phyloP scores from a whole-genome alignment of 2,888 invertebrate species.

The Scaptodrosophila latifasciaeformis region DNA sequence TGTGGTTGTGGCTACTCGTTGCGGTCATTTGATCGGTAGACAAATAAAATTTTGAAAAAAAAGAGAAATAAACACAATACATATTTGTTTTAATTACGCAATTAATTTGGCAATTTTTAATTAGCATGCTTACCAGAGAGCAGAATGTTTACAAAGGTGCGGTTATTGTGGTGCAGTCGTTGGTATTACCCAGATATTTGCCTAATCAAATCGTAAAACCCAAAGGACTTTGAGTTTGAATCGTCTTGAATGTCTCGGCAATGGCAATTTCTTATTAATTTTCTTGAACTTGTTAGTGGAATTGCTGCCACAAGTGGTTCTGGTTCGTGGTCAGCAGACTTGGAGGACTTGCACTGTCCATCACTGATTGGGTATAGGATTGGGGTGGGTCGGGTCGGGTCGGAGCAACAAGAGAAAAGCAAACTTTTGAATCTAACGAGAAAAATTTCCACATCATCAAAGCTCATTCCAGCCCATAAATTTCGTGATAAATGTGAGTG shows the following conservation, averaged over 20 bases:
- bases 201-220: conserved; percentile 59
- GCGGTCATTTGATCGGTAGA: conserved; percentile 15
- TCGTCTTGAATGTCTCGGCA: no score
- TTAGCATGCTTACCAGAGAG: conserved; percentile 26
- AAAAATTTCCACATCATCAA: conserved; percentile 75
- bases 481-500: conserved; percentile 73
- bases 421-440: conserved; percentile 71
- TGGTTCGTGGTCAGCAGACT: conserved; percentile 24
- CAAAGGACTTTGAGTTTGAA: neutral
- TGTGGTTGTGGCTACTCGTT: conserved; percentile 2
- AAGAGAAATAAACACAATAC: no score
- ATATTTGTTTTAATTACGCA: conserved; percentile 58
- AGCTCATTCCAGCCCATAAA: conserved; percentile 75
- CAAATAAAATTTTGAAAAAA: no score
- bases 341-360: no score
- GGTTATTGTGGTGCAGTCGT: no score
- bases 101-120: conserved; percentile 52
- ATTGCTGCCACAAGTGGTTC: conserved; percentile 67
- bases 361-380: neutral
- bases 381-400: neutral
- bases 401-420: conserved; percentile 16
- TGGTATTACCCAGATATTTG: no score
- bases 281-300: conserved; percentile 54
- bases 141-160: no score
- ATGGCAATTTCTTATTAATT: conserved; percentile 19